Evolutionary conservation across 2,797 vertebrate genomes (phyloP).

Genomic region (Tenualosa thibaudeaui): DNA sequence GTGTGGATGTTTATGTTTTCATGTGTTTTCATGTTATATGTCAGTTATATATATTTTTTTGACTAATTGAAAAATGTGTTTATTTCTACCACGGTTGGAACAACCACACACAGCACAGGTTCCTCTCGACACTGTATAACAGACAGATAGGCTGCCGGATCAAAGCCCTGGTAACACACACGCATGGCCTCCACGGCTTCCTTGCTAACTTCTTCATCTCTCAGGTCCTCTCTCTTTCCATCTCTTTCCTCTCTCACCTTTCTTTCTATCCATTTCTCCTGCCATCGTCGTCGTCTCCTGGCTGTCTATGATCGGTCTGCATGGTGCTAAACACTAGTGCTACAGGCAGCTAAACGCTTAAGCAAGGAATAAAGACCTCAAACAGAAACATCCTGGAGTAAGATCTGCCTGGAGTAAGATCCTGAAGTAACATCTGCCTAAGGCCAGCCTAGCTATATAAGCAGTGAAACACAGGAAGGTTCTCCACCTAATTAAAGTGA

Average conservation of each 20-base stretch:
- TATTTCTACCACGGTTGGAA: too few species aligned
- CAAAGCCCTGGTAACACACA: slow-evolving; percentile 82
- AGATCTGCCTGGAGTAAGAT: too few species aligned
- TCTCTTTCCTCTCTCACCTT: not conserved
- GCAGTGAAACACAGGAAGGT: too few species aligned
- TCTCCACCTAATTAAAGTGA: too few species aligned
- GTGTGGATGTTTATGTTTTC: too few species aligned
- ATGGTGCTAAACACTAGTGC: not conserved
- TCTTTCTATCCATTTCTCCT: not conserved
- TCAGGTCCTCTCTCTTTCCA: not conserved
- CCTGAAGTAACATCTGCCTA: too few species aligned
- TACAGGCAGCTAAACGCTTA: not conserved
- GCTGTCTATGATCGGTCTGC: not conserved
- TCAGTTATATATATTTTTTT: too few species aligned
- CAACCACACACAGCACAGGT: too few species aligned
- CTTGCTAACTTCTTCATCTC: slow-evolving; percentile 48
- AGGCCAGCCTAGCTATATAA: too few species aligned
- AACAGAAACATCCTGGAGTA: not conserved
- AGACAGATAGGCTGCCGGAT: slow-evolving; percentile 84
- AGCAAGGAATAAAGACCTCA: not conserved
- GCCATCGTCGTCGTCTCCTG: not conserved
- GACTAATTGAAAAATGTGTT: too few species aligned
- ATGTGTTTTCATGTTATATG: too few species aligned
- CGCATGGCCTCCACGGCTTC: slow-evolving; percentile 71
- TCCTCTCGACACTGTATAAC: too few species aligned